Percentiles rank a stretch among this genome's conserved stretches.
These are phyloP conservation scores for Argyresthia goedartella DNA, from an alignment of 2,888 invertebrate species.

Conservation along the genomic window DNA sequence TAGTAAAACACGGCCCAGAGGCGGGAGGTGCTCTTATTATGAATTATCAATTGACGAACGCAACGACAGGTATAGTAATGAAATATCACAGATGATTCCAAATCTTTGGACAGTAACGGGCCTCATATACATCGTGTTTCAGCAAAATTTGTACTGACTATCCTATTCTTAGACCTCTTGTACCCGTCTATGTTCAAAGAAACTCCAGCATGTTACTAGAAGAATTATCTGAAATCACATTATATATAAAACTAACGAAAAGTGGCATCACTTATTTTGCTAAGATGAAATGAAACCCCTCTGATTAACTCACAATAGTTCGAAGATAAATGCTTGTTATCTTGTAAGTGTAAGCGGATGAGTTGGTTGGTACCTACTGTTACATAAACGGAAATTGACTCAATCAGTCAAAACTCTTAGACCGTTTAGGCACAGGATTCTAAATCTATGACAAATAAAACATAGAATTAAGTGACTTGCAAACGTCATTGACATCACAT, in stretches of 20 bases:
- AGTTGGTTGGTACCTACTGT: slow-evolving; percentile 32
- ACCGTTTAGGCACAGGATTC: slow-evolving; percentile 42
- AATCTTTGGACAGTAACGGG: slow-evolving; percentile 71
- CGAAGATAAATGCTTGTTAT: slow-evolving; percentile 59
- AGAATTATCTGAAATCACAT: slow-evolving; percentile 49
- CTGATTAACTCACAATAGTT: slow-evolving; percentile 13
- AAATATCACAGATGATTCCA: slow-evolving; percentile 70
- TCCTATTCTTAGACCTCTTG: slow-evolving; percentile 38
- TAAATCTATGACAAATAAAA: slow-evolving; percentile 36
- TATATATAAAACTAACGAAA: slow-evolving; percentile 43
- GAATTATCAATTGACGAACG: slow-evolving; percentile 70
- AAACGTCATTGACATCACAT: slow-evolving; percentile 65
- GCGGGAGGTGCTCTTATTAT: slow-evolving; percentile 54
- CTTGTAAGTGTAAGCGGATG: neutral
- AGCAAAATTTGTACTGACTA: slow-evolving; percentile 56
- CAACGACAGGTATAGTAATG: slow-evolving; percentile 67
- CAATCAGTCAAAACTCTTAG: slow-evolving; percentile 25
- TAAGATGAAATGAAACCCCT: slow-evolving; percentile 27
- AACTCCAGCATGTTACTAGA: slow-evolving; percentile 53
- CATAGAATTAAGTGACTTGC: slow-evolving; percentile 60
- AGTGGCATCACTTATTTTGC: slow-evolving; percentile 53
- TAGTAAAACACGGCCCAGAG: slow-evolving; percentile 47
- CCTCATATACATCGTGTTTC: slow-evolving; percentile 37
- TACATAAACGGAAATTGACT: slow-evolving; percentile 36
- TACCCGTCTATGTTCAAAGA: slow-evolving; percentile 64